Conservation (phyloP, 2,888 invertebrate species). For the Amiota mariae region DNA sequence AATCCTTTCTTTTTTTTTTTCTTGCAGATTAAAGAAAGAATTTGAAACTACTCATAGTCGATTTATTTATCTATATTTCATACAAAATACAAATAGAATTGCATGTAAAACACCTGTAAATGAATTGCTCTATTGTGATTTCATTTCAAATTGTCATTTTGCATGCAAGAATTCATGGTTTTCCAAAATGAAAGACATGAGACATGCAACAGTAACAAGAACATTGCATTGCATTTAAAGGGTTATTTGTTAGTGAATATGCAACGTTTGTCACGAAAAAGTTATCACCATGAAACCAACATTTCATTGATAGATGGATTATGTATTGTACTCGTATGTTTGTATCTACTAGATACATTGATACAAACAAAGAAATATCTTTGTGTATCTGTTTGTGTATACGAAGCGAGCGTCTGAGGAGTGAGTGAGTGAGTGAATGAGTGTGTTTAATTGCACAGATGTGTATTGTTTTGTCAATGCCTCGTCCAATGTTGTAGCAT, state of each 20-base stretch:
- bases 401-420: no score
- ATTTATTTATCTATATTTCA: no score
- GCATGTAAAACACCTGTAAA: no score
- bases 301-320: neutral
- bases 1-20: no score
- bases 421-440: neutral
- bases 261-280: conserved; percentile 4
- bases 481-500: neutral
- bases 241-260: neutral
- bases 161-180: conserved; percentile 15
- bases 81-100: no score
- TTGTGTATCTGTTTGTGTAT: neutral
- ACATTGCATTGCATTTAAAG: neutral
- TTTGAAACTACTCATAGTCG: no score
- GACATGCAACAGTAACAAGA: conserved; percentile 1
- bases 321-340: no score
- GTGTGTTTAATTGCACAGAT: neutral
- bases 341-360: no score
- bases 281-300: neutral
- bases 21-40: no score
- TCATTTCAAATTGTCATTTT: conserved; percentile 15
- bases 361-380: no score
- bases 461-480: no score
- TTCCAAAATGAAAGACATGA: neutral
- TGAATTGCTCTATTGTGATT: no score